phyloP scores from a whole-genome alignment of 1,140 invertebrate genomes.

The Bombus vancouverensis region DNA sequence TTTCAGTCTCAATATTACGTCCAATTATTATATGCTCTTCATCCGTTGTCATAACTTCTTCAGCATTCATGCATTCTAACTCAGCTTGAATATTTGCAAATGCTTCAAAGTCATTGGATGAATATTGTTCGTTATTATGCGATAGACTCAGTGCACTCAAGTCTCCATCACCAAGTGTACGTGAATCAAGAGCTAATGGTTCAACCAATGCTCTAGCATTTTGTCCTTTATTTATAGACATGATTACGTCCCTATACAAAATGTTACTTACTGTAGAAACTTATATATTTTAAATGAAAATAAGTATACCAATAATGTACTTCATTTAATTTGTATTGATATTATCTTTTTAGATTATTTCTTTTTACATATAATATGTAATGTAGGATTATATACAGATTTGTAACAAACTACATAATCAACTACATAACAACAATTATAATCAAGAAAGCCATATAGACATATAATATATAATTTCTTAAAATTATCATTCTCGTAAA shows the following conservation, averaged over 20 bases:
- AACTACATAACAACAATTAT: no score
- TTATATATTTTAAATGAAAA: slow-evolving; percentile 8
- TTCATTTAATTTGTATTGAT: neutral
- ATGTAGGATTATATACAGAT: neutral
- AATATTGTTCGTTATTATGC: slow-evolving; percentile 73
- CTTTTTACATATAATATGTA: neutral
- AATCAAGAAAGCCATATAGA: neutral
- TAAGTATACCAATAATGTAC: neutral
- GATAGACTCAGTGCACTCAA: slow-evolving; percentile 74
- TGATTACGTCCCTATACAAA: slow-evolving; percentile 59
- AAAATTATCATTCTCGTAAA: neutral
- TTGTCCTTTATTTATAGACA: slow-evolving; percentile 76
- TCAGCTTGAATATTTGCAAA: slow-evolving; percentile 80
- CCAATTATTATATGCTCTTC: slow-evolving; percentile 70
- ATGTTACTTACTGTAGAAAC: slow-evolving; percentile 1
- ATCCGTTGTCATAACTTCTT: slow-evolving; percentile 79
- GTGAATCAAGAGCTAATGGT: slow-evolving; percentile 70
- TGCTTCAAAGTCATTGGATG: slow-evolving; percentile 77
- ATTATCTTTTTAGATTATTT: neutral
- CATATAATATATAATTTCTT: neutral
- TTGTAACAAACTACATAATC: neutral
- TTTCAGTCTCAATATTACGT: slow-evolving; percentile 69
- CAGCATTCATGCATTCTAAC: slow-evolving; percentile 80
- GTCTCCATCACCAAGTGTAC: slow-evolving; percentile 74
- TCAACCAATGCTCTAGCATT: slow-evolving; percentile 76